Percentiles rank a stretch among this genome's conserved stretches.
Conservation (phyloP, 1,140 invertebrate species). For the Apis laboriosa region DNA sequence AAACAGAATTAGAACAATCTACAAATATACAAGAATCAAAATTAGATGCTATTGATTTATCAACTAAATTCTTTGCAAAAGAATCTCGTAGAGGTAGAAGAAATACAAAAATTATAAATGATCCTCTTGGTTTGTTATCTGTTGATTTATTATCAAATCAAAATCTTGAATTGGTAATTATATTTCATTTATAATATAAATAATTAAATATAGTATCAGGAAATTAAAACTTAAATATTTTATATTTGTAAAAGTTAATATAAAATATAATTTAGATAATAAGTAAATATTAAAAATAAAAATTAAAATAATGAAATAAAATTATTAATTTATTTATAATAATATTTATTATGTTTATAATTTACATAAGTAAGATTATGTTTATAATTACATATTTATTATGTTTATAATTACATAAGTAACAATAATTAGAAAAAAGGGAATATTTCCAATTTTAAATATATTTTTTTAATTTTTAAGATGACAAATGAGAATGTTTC, state of each 20-base stretch:
- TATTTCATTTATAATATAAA: not conserved
- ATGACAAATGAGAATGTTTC: conserved; percentile 26
- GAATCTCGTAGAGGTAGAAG: conserved; percentile 69
- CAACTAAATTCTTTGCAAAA: conserved; percentile 47
- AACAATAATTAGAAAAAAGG: no score
- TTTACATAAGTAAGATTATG: no score
- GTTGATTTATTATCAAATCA: conserved; percentile 32
- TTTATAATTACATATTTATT: no score
- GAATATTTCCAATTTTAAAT: conserved; percentile 2
- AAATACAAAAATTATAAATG: conserved; percentile 59
- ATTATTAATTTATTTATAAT: not conserved
- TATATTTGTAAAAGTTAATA: not conserved
- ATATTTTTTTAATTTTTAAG: conserved; percentile 45
- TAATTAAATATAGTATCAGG: not conserved
- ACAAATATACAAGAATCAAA: conserved; percentile 38
- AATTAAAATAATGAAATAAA: not conserved
- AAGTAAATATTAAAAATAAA: not conserved
- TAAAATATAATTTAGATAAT: conserved; percentile 1
- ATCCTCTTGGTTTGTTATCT: conserved; percentile 72
- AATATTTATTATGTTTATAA: not conserved
- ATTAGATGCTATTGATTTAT: conserved; percentile 45
- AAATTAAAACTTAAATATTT: not conserved
- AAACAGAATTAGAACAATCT: conserved; percentile 34
- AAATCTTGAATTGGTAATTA: conserved; percentile 46
- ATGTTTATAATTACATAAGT: no score